Percentiles rank a stretch among this genome's conserved stretches.
Evolutionary conservation across 2,797 vertebrate genomes (phyloP).

Genomic region (Gadopsis marmoratus): DNA sequence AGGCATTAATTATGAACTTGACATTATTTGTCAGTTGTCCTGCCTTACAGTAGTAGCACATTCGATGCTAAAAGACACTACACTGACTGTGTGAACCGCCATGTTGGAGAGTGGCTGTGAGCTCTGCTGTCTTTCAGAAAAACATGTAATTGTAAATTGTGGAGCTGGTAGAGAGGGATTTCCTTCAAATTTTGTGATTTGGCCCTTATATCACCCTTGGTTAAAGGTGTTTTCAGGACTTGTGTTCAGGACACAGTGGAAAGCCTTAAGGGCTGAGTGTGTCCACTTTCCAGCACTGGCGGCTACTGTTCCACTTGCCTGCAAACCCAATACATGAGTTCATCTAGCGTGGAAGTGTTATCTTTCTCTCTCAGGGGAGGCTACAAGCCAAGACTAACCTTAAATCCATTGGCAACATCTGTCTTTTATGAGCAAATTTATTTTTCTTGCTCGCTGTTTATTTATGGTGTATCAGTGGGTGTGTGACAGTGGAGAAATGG

Average conservation of each 20-base stretch:
- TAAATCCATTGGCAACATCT: constrained; percentile 71
- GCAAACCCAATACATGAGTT: constrained; percentile 59
- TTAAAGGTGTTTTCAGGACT: constrained; percentile 57
- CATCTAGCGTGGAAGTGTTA: constrained; percentile 67
- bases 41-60: not conserved
- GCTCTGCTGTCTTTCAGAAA: constrained; percentile 36
- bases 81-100: constrained; percentile 9
- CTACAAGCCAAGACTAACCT: constrained; percentile 60
- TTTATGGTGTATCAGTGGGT: constrained; percentile 51
- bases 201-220: constrained; percentile 46
- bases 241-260: constrained; percentile 48
- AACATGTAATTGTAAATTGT: constrained; percentile 44
- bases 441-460: constrained; percentile 69
- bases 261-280: constrained; percentile 62
- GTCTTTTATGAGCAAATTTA: constrained; percentile 75
- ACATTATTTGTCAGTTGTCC: not conserved
- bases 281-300: constrained; percentile 63
- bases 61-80: not conserved
- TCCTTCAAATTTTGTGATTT: constrained; percentile 46
- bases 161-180: constrained; percentile 24
- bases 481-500: constrained; percentile 39
- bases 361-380: constrained; percentile 67
- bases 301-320: constrained; percentile 67
- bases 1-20: constrained; percentile 13
- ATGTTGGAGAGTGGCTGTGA: not conserved